A percentile compares a stretch with the other conserved stretches of the same genome.
Evolutionary conservation across 2,113 vertebrate species (phyloP).

Genomic region (Apodemus speciosus): DNA sequence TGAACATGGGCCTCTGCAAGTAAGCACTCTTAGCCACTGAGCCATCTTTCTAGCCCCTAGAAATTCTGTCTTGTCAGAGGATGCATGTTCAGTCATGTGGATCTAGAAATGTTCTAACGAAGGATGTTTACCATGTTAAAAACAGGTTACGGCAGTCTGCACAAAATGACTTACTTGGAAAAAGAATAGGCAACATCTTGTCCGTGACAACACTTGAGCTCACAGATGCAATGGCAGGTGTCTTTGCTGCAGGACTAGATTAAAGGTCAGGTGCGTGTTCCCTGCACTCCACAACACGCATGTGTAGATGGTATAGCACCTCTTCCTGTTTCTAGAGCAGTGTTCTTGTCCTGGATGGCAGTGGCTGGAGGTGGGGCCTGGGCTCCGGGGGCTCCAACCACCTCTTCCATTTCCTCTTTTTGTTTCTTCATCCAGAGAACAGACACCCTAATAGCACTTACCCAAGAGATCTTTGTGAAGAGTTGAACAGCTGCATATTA

Average conservation of each 20-base stretch:
- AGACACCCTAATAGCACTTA: background rate
- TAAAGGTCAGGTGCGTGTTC: background rate
- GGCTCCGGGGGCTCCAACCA: background rate
- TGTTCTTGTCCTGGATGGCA: background rate
- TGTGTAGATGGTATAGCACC: background rate
- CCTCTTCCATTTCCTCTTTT: background rate
- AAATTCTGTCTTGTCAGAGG: background rate
- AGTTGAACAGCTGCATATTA: background rate
- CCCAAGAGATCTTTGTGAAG: background rate
- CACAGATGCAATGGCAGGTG: background rate
- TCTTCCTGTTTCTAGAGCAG: background rate
- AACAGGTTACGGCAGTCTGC: background rate
- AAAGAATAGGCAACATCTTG: slow-evolving; percentile 11
- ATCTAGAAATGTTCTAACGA: background rate
- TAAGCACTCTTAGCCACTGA: background rate
- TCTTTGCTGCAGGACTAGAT: background rate
- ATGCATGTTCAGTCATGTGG: background rate
- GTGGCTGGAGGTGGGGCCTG: background rate
- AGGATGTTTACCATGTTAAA: slow-evolving; percentile 44
- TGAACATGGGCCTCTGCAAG: background rate
- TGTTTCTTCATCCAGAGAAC: background rate
- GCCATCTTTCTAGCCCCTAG: background rate
- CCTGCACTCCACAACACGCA: background rate
- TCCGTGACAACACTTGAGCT: background rate
- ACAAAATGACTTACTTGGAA: background rate